These are phyloP conservation scores for Mamestra configurata DNA, from an alignment of 1,140 invertebrate species.

Conservation along the genomic window DNA sequence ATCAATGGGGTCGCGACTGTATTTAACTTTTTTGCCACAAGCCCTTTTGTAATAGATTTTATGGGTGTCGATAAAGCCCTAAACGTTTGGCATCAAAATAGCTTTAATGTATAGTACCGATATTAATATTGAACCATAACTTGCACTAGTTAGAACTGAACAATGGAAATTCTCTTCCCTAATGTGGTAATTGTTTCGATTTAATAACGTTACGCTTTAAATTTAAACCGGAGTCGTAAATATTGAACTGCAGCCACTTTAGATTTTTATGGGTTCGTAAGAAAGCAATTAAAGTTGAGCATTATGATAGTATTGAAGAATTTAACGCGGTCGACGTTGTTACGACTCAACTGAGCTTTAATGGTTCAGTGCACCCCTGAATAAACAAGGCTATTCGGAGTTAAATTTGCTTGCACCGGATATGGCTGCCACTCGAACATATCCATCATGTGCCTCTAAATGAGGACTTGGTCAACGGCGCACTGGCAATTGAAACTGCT, in stretches of 20 bases:
- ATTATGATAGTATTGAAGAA: slow-evolving; percentile 86
- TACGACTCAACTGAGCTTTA: slow-evolving; percentile 78
- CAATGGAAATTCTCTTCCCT: slow-evolving; percentile 23
- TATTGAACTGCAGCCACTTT: slow-evolving; percentile 78
- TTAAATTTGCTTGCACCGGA: slow-evolving; percentile 86
- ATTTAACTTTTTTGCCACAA: slow-evolving; percentile 66
- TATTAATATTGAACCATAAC: slow-evolving; percentile 39
- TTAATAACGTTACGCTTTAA: slow-evolving; percentile 70
- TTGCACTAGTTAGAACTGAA: slow-evolving; percentile 31
- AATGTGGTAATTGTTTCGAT: slow-evolving; percentile 66
- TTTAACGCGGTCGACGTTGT: slow-evolving; percentile 84
- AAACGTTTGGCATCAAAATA: slow-evolving; percentile 43
- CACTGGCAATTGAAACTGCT: slow-evolving; percentile 50
- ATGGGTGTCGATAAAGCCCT: slow-evolving; percentile 55
- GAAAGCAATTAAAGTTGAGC: slow-evolving; percentile 85
- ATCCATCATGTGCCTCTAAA: slow-evolving; percentile 78
- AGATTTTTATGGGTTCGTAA: slow-evolving; percentile 82
- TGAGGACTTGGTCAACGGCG: slow-evolving; percentile 68
- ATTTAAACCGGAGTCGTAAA: slow-evolving; percentile 69
- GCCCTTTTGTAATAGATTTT: slow-evolving; percentile 56
- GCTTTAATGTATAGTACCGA: slow-evolving; percentile 1
- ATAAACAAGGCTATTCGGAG: slow-evolving; percentile 85
- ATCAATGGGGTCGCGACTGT: slow-evolving; percentile 75
- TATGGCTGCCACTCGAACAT: slow-evolving; percentile 83
- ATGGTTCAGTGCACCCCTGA: slow-evolving; percentile 87